Percentiles rank a stretch among this genome's conserved stretches.
phyloP scores from a whole-genome alignment of 2,113 vertebrate species.

The Pelobates fuscus region DNA sequence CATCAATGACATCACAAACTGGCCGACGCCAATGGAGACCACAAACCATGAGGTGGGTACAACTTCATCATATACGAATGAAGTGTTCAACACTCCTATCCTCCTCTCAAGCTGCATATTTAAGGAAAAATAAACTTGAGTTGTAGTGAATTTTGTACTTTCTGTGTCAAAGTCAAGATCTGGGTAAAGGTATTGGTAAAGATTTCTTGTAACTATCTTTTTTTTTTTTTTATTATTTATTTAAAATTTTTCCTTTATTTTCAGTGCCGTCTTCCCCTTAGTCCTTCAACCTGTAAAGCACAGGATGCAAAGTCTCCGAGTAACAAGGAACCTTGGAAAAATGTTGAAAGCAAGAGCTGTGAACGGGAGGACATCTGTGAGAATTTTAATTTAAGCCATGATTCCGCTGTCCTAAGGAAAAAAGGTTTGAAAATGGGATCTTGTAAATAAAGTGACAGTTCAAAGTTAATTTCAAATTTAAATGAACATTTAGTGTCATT shows the following conservation, averaged over 20 bases:
- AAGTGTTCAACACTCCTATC: background rate
- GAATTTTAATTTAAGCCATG: too few relatives aligned
- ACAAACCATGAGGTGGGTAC: constrained; percentile 83
- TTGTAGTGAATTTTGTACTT: too few relatives aligned
- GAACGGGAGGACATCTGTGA: constrained; percentile 61
- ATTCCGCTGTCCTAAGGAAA: constrained; percentile 75
- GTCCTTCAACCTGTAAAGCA: constrained; percentile 73
- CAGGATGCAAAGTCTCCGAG: constrained; percentile 73
- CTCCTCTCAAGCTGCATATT: background rate
- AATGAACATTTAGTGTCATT: too few relatives aligned
- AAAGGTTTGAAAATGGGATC: constrained; percentile 78
- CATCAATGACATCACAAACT: constrained; percentile 89
- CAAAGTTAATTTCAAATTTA: too few relatives aligned
- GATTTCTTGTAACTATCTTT: too few relatives aligned
- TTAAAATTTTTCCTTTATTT: too few relatives aligned
- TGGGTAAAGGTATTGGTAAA: too few relatives aligned
- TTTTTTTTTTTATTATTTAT: too few relatives aligned
- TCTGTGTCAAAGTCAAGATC: too few relatives aligned
- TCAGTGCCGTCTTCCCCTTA: constrained; percentile 74
- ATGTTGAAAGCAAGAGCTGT: constrained; percentile 81
- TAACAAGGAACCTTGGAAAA: constrained; percentile 77
- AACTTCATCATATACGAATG: background rate
- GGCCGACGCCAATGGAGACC: constrained; percentile 94
- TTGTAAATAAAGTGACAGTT: too few relatives aligned
- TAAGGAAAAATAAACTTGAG: too few relatives aligned